These are phyloP conservation scores for Cynocephalus volans DNA, from an alignment of 2,113 vertebrate genomes.

Conservation along the genomic window DNA sequence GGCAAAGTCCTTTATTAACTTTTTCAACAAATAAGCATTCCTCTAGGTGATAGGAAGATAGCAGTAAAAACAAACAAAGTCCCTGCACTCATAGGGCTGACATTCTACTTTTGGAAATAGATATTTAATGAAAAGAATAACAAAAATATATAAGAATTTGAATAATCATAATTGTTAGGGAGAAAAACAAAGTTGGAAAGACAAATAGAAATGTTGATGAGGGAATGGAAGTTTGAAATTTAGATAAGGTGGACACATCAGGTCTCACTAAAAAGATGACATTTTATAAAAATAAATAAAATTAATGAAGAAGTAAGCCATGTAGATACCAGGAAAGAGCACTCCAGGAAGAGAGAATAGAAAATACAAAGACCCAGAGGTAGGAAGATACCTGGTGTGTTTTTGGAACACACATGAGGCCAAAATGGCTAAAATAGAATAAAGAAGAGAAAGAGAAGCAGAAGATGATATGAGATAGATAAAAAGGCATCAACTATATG, in stretches of 20 bases:
- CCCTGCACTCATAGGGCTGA: neutral
- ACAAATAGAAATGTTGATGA: neutral
- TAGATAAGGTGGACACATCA: neutral
- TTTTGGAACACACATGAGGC: neutral
- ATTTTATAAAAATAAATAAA: constrained; percentile 5
- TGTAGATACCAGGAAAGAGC: neutral
- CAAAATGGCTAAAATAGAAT: neutral
- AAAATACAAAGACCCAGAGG: neutral
- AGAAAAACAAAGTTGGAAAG: neutral
- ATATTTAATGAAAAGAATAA: neutral
- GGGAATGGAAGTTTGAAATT: neutral
- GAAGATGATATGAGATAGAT: neutral
- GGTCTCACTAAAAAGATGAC: neutral
- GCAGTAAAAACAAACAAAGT: neutral
- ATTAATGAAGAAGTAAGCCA: neutral
- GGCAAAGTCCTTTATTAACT: neutral
- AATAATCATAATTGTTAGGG: neutral
- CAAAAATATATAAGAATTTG: neutral
- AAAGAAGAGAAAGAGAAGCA: neutral
- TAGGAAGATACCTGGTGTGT: neutral
- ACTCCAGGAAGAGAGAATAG: neutral
- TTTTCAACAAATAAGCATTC: neutral
- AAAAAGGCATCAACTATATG: neutral
- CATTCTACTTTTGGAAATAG: neutral
- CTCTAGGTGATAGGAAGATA: neutral